Evolutionary conservation across 2,797 vertebrate species (phyloP).

Genomic region (Anisognathus igniventris): DNA sequence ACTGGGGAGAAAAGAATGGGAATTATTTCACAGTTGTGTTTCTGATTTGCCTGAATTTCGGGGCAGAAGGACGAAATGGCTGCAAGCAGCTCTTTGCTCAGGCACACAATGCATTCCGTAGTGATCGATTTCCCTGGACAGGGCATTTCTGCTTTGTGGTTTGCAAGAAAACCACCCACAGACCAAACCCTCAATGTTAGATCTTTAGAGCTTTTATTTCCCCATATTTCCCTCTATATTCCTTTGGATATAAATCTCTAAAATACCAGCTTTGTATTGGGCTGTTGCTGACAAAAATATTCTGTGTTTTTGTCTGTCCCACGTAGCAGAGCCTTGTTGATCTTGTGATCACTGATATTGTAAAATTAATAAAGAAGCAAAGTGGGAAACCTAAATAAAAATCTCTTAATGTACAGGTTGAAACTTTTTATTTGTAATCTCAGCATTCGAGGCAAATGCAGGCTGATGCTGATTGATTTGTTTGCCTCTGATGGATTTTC

Average conservation of each 20-base stretch:
- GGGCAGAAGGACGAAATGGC: slow-evolving; percentile 17
- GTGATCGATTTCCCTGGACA: slow-evolving; percentile 53
- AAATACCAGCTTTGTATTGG: not conserved
- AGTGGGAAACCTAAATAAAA: not conserved
- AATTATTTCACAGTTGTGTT: not conserved
- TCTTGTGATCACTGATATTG: not conserved
- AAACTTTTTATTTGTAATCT: not conserved
- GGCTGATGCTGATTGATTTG: not conserved
- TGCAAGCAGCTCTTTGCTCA: slow-evolving; percentile 23
- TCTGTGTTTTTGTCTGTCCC: not conserved
- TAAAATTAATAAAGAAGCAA: not conserved
- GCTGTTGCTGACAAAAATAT: not conserved
- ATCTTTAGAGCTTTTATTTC: not conserved
- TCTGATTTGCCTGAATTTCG: slow-evolving; percentile 19
- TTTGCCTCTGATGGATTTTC: slow-evolving; percentile 32
- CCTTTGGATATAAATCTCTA: not conserved
- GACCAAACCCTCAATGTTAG: not conserved
- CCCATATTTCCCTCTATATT: not conserved
- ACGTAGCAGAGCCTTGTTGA: not conserved
- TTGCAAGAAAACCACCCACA: slow-evolving; percentile 51
- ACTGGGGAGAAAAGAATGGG: not conserved
- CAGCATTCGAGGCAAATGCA: not conserved
- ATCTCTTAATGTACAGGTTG: not conserved
- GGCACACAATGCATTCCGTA: slow-evolving; percentile 39
- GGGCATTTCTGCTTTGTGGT: slow-evolving; percentile 46